Percentiles rank a stretch among this genome's conserved stretches.
These are phyloP conservation scores for Rhincodon typus DNA, from an alignment of 2,797 vertebrate species.

Conservation along the genomic window DNA sequence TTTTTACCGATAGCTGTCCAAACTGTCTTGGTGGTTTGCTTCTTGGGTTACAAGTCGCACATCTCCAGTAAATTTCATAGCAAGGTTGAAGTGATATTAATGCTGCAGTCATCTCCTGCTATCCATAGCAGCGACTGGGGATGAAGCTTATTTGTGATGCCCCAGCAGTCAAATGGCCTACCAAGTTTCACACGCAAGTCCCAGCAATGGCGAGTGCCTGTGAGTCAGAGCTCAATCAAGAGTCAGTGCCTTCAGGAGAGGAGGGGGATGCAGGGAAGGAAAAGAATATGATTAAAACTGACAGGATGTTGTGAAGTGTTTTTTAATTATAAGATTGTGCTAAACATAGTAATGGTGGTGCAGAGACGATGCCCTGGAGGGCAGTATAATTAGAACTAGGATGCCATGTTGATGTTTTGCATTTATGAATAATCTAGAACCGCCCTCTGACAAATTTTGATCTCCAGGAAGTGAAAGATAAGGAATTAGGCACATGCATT, in stretches of 20 bases:
- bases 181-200: neutral
- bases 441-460: slow-evolving; percentile 16
- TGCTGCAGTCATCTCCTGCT: neutral
- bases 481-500: slow-evolving; percentile 22
- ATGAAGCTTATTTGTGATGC: neutral
- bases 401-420: neutral
- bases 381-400: neutral
- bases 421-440: neutral
- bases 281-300: slow-evolving; percentile 25
- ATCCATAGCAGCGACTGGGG: neutral
- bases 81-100: neutral
- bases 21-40: neutral
- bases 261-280: too few species aligned
- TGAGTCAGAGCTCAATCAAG: neutral
- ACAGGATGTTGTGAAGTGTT: neutral
- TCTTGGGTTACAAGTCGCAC: neutral
- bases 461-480: slow-evolving; percentile 31
- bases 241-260: slow-evolving; percentile 15
- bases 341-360: neutral
- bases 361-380: neutral
- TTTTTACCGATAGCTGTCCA: neutral
- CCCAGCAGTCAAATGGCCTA: neutral
- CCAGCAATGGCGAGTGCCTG: neutral
- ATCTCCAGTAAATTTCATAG: neutral
- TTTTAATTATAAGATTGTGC: slow-evolving; percentile 26